Evolutionary conservation across 2,797 vertebrate species (phyloP), one percentile per base, ranked within the genome.

Genomic region (Falco rusticolus): DNA sequence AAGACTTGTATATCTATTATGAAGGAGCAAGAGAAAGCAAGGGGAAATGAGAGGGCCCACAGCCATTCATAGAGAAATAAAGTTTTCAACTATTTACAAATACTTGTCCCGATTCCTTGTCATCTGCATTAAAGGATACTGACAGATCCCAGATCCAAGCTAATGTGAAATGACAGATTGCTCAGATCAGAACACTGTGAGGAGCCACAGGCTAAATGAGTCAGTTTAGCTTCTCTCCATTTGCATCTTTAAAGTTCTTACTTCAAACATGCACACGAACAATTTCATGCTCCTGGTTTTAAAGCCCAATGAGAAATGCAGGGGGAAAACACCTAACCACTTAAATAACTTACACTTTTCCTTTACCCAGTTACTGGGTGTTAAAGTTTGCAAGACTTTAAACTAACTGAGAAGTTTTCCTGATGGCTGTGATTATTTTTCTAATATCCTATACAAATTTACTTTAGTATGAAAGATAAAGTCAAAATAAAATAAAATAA

Each of bases 101-200:
- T 92, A 93, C n/a, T 83, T 97, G 50, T 72, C 50, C 54, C n/a
- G n/a, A 71, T 95, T 83, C 57, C 80, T 93, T 85, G 85, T 68
- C 83, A 60, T 93, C 65, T 91, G 50, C 61, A 56, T 94, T 97
- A 95, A 96, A 96, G 68, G 83, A 89, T 88, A 64, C 48, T 89
- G 96, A 90, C 90, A 96, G 74, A n/a, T 95, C 85, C 86, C 33
- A 65, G 84, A 83, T 81, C 48, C 31, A 76, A 64, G 24, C 66
- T 97, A 96, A 97, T 76, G 29, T 80, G 85, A 96, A 97, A 96
- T 93, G 97, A 97, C 91, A 97, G 80, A 89, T 90, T 93, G 89
- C 68, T 97, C 85, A 48, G 37, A 92, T 96, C 87, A 64, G 47
- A 95, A 61, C 48, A 51, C 47, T 75, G 41, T 64, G 29, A 91